Evolutionary conservation across 2,113 vertebrate species (phyloP), one percentile per base, ranked within the genome.

Genomic region (Brachirus orientalis): DNA sequence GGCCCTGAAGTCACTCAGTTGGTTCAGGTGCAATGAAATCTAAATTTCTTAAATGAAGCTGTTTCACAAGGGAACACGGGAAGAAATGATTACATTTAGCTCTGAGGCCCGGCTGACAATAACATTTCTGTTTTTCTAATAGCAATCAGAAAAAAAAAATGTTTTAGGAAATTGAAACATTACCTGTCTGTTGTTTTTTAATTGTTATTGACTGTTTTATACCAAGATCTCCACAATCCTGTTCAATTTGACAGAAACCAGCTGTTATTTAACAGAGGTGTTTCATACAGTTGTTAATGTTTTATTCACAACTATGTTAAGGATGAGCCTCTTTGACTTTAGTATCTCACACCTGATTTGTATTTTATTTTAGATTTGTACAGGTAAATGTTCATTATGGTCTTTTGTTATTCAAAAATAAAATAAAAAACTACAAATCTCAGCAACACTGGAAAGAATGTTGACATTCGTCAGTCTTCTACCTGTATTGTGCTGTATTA

Each of bases 11-110:
- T 78, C 35, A 64, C 72, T 82, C 70, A 41, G 64, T 58, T 17
- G 18, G 12, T 64, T 65, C 61, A 72, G 20, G 36, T 72, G 53
- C 59, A 59, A 41, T 12, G 40, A 76, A 72, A 85, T 67, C 4
- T 71, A 74, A 74, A 71, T 56, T 58, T 14, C 40, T 18, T 63
- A 50, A 77, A 81, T 61, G 36, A 62, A 0, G 11, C 45, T 10
- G 11, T 55, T 66, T 77, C 80, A 71, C 41, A 28, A 7, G 55
- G 20, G 47, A 80, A 69, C 60, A 72, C 40, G 55, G 62, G 46
- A 33, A 17, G 45, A 59, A 72, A 66, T 57, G 11, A 77, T 68
- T 69, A 47, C 43, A 72, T 82, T 61, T 76, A 40, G 33, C 63
- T 68, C 57, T 17, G 58, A 70, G 60, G 56, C 71, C 44, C 53